Percentiles rank a stretch among this genome's conserved stretches.
phyloP scores from a whole-genome alignment of 2,888 invertebrate species.

The Drosophila austrosaltans region DNA sequence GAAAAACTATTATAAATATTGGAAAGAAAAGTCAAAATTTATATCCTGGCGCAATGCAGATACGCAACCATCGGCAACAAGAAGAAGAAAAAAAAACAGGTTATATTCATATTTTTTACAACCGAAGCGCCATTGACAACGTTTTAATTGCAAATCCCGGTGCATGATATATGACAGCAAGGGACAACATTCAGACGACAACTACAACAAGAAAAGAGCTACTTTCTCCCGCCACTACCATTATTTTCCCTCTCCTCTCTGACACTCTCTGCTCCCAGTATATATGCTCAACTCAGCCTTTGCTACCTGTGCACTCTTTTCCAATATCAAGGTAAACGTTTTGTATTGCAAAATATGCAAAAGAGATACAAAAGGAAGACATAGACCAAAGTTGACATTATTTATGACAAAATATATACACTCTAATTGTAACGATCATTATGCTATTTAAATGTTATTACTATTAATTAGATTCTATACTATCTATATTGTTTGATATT shows the following conservation, averaged over 20 bases:
- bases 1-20: conserved; percentile 50
- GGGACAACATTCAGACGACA: conserved; percentile 13
- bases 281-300: background rate
- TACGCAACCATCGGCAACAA: background rate
- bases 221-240: background rate
- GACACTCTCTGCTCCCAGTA: no score
- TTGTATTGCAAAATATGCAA: conserved; percentile 9
- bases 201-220: conserved; percentile 3
- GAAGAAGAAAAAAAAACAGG: background rate
- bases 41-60: conserved; percentile 33
- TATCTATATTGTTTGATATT: no score
- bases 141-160: conserved; percentile 65
- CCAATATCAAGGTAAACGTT: conserved; percentile 32
- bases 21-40: conserved; percentile 32
- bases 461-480: no score
- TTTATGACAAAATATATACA: background rate
- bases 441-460: background rate
- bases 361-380: background rate
- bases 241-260: conserved; percentile 18
- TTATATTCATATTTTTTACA: conserved; percentile 17
- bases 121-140: conserved; percentile 60
- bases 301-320: conserved; percentile 1
- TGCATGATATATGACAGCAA: conserved; percentile 51
- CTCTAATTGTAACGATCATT: background rate
- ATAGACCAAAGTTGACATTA: background rate